Evolutionary conservation across 35 echinoderm and acorn worm species (phyloP), one percentile per base, ranked within the genome.

Genomic region (Heliocidaris tuberculata): DNA sequence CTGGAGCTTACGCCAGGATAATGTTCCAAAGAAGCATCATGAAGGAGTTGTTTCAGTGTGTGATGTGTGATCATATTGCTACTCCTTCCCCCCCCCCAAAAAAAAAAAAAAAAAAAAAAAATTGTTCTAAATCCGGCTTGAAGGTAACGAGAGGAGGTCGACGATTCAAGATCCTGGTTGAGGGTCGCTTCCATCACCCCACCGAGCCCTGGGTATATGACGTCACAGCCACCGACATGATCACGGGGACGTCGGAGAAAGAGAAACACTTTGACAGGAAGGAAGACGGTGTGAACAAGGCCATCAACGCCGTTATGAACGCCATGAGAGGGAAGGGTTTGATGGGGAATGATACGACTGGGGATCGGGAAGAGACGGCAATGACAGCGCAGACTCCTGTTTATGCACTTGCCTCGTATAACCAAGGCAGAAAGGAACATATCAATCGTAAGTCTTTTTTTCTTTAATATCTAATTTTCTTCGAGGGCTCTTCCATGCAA

Each of bases 151-250:
- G 50, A 13, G 50, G 30, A 10, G 91, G 91, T 15, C 47, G 91
- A 59, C 2, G n/a, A 30, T 93, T 93, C 49, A 93, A 59, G 48
- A 93, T 93, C n/a, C 47, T 48, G 47, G n/a, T 93, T 30, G 9
- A 31, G 11, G 91, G 91, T 93, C 91, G 91, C 50, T 32, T 93
- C 17, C 91, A 93, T n/a, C 4, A 59, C 48, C 50, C 48, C 13
- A 21, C 31, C 15, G 91, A 93, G 11, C 50, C 48, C 16, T 93
- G 91, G 91, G 91, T 93, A 4, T 93, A 93, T 27, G 91, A 93
- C 30, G 91, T 93, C 21, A 93, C 91, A 4, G 91, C 91, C 48
- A 93, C 91, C 91, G 91, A 93, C 27, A 5, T 93, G 31, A 19
- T 31, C 27, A 93, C 91, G 17, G 50, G 50, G 5, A 59, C 50